Conservation (phyloP, 2,888 invertebrate species). For the Phortica magna region DNA sequence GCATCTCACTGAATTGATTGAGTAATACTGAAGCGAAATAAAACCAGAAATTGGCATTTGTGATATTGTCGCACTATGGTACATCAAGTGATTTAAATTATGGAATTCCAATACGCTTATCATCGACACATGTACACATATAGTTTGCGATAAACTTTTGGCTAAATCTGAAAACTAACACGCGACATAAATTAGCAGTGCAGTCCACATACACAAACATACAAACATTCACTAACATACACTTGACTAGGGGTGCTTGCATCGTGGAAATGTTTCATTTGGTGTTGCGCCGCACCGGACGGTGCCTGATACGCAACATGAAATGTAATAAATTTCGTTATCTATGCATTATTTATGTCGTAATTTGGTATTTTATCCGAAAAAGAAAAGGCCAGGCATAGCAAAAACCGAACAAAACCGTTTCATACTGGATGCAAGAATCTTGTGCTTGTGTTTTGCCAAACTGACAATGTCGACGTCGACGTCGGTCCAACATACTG, state of each 20-base stretch:
- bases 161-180: slow-evolving; percentile 68
- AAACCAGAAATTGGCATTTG: no score
- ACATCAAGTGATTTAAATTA: not conserved
- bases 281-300: slow-evolving; percentile 6
- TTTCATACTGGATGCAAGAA: slow-evolving; percentile 21
- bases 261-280: not conserved
- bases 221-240: not conserved
- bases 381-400: slow-evolving; percentile 60
- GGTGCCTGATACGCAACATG: slow-evolving; percentile 49
- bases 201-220: slow-evolving; percentile 50
- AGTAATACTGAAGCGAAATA: no score
- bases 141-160: slow-evolving; percentile 56
- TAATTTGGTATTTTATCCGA: slow-evolving; percentile 71
- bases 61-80: not conserved
- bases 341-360: slow-evolving; percentile 72
- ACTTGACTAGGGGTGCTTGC: not conserved
- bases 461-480: slow-evolving; percentile 45
- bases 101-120: not conserved
- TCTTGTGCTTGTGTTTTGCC: slow-evolving; percentile 17
- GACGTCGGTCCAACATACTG: slow-evolving; percentile 61
- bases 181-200: slow-evolving; percentile 64
- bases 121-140: slow-evolving; percentile 5
- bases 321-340: slow-evolving; percentile 71
- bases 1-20: no score
- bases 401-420: slow-evolving; percentile 7